Evolutionary conservation across 30 jellyfish, hydroid and myxozoan species (phyloP).

Genomic region (Nemopilema nomurai): DNA sequence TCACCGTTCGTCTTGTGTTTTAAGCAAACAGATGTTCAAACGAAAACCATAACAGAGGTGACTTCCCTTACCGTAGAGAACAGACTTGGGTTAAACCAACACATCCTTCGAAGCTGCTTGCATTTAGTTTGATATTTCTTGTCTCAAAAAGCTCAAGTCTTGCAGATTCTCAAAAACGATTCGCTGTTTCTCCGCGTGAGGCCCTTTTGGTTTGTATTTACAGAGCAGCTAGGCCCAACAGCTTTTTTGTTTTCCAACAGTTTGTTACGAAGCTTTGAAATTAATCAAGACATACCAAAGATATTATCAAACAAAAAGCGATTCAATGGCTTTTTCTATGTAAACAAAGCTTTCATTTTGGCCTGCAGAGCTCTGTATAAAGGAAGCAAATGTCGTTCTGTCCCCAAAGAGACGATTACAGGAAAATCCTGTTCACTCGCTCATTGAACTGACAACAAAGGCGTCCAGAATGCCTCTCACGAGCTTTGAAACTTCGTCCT

Average conservation of each 20-base stretch:
- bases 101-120: not conserved
- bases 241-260: constrained; percentile 16
- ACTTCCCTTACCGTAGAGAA: not conserved
- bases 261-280: constrained; percentile 35
- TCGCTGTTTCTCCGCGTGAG: constrained; percentile 11
- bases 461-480: not conserved
- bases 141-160: not conserved
- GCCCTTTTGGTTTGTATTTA: constrained; percentile 9
- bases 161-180: not conserved
- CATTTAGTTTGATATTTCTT: not conserved
- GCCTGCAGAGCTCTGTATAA: not conserved
- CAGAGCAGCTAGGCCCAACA: constrained; percentile 36
- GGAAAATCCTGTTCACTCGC: not conserved
- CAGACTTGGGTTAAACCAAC: not conserved
- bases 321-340: constrained; percentile 1
- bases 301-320: constrained; percentile 25
- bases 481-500: not conserved
- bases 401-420: not conserved
- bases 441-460: not conserved
- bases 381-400: not conserved
- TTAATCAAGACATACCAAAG: constrained; percentile 22
- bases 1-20: not conserved
- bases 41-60: not conserved
- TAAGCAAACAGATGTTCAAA: not conserved
- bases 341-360: constrained; percentile 24